Base-by-base conservation (phyloP, 2,888 invertebrate genomes). In the Amblyteles armatorius region DNA sequence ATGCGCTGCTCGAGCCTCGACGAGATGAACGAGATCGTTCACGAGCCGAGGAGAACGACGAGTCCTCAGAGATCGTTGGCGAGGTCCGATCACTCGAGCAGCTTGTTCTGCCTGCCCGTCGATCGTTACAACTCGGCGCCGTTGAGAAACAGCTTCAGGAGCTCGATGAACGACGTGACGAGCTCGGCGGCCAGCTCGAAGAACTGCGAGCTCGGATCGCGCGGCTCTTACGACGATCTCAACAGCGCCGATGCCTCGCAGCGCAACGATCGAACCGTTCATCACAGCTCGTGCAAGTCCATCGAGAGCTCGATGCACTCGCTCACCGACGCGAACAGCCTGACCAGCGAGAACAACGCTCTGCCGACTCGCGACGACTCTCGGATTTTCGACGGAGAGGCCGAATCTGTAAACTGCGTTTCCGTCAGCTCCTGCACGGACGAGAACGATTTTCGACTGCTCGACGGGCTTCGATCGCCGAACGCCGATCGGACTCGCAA, bases 111-210 rank as follows among this genome's bases (percentile, higher is more conserved):
- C 16, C 77, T 93, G 48, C 89, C 92, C 29, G 79, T 90, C 26
- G 89, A 87, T 87, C 90, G 71, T 79, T 87, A 65, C 72, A 89
- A 83, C 50, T 52, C 74, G 9, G 22, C 44, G 87, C 89, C 87
- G 72, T 63, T 86, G 50, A 86, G 77, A 77, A 90, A 88, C 72
- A 91, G 90, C 72, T 91, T 91, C 81, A 90, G 90, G 13, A 92
- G 89, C 63, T 93, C 94, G 1, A 82, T 92, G 44, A 93, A 93
- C 69, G 93, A 94, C 73, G 88, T 93, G 0, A 86, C 88, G 22
- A 84, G 81, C 52, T 91, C 92, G 1, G 73, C 91, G 0, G 88
- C 89, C 3, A 92, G 90, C 73, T 91, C 91, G 4, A 92, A 89
- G 44, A 91, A 89, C 52, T 90, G 89, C 73, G 90, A 90, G 55